Evolutionary conservation across 2,113 vertebrate species (phyloP), one percentile per base, ranked within the genome.

Genomic region (Lamprologus lemairii): DNA sequence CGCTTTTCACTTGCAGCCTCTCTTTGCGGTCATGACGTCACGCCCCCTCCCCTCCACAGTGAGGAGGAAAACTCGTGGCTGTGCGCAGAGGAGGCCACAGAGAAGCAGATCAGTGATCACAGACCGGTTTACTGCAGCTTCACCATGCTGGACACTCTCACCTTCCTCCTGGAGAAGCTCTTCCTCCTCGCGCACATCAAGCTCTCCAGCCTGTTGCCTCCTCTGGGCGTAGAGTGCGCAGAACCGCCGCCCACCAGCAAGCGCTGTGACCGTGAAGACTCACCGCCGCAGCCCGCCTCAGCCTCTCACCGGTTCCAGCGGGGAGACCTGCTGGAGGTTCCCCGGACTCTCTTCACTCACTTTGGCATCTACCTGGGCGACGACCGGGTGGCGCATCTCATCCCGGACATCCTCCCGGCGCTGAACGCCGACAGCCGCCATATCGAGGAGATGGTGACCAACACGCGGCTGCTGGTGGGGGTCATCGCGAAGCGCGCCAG

Each of bases 311-410:
- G 63, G 78, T 96, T 97, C 87, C 96, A 96, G 89, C 96, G 98
- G 19, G 99, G 99, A 0, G 99, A 99, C 89, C 95, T 99, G 82
- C 94, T 99, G 91, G 98, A 99, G 91, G 99, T 99, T 60, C 97
- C 97, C 4, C 97, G 99, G 80, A 98, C 98, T 1, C 97, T 99
- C 57, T 98, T 99, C 89, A 96, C 97, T 40, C 98, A 99, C 93
- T 99, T 97, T 86, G 99, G 99, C 87, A 99, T 99, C 93, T 99
- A 98, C 89, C 93, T 99, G 94, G 99, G 98, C 0, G 96, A 98
- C 85, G 96, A 97, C 94, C 97, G 96, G 23, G 99, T 99, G 19
- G 99, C 98, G 10, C 99, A 99, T 90, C 91, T 99, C 49, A 99
- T 99, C 96, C 99, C 99, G 31, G 99, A 99, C 94, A 97, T 98